Conservation (phyloP, 1,140 invertebrate species). For the Rhagoletis zephyria region DNA sequence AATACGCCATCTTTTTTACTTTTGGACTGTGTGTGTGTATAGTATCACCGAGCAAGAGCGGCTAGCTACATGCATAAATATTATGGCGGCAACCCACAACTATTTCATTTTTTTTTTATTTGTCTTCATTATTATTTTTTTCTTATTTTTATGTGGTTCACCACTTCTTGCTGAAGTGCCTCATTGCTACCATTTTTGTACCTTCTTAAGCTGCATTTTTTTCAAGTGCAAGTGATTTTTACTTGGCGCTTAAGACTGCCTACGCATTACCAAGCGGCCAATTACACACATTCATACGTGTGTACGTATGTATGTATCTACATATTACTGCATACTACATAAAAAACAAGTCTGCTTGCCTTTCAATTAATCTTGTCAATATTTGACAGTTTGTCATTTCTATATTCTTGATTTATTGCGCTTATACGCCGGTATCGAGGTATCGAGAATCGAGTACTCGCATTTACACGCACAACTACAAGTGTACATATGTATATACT, state of each 20-base stretch:
- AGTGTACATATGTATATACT: too few relatives aligned
- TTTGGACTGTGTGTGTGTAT: too few relatives aligned
- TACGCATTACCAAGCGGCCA: background rate
- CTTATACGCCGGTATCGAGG: background rate
- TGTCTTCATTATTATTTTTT: too few relatives aligned
- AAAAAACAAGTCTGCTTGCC: conserved; percentile 52
- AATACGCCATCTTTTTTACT: too few relatives aligned
- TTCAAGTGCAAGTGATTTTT: background rate
- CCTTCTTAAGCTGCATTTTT: background rate
- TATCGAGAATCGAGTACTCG: background rate
- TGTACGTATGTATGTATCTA: background rate
- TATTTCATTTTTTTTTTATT: too few relatives aligned
- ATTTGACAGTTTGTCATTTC: conserved; percentile 72
- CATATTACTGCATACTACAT: background rate
- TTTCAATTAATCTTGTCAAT: conserved; percentile 71
- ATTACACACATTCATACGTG: background rate
- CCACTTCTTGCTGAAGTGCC: too few relatives aligned
- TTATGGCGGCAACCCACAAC: too few relatives aligned
- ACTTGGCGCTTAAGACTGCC: conserved; percentile 13
- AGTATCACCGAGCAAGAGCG: too few relatives aligned
- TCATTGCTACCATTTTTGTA: background rate
- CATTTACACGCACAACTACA: background rate
- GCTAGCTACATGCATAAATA: too few relatives aligned
- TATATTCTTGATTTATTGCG: conserved; percentile 52
- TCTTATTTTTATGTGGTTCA: too few relatives aligned